Evolutionary conservation across 2,797 vertebrate genomes (phyloP), one percentile per base, ranked within the genome.

Genomic region (Tolypeutes matacus): DNA sequence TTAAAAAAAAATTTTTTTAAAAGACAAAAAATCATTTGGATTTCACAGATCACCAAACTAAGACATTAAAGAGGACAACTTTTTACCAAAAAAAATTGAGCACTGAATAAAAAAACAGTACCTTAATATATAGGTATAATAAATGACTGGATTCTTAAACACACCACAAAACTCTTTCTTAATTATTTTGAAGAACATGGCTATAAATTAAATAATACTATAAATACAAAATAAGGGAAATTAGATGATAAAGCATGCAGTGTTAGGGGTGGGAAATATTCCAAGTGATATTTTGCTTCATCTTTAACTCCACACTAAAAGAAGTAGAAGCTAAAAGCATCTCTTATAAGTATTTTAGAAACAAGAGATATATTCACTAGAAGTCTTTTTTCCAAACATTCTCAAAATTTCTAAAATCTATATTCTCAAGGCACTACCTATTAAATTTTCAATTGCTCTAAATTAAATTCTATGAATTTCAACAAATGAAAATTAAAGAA

Each of bases 181-280:
- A 82, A 82, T 95, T 97, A 96, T 94, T 93, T 64, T 76, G 94
- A 73, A 95, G 93, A 97, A 34, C 56, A 86, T 88, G 91, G 82
- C 60, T 95, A 95, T 67, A 87, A 13, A 46, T n/a, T n/a, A 75
- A 27, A 97, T 46, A 81, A 80, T 82, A 96, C 49, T 88, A 90
- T 18, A 36, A 62, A 95, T 73, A 86, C 60, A 97, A 96, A 95
- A 36, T 15, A 58, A 96, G 83, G 83, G 62, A 97, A 97, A 97
- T 75, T 8, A 95, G 36, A 42, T 83, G 36, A 53, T 76, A 77
- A 88, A 95, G 97, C 96, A 95, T 78, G 49, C 0, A 18, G 2
- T 91, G 69, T 82, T 70, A 77, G 89, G 69, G 13, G 29, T 46
- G 51, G 31, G 7, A 85, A 92, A 56, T 46, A 21, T 95, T 91